phyloP scores from a whole-genome alignment of 2,888 invertebrate genomes.

The Eugnorisma glareosa region DNA sequence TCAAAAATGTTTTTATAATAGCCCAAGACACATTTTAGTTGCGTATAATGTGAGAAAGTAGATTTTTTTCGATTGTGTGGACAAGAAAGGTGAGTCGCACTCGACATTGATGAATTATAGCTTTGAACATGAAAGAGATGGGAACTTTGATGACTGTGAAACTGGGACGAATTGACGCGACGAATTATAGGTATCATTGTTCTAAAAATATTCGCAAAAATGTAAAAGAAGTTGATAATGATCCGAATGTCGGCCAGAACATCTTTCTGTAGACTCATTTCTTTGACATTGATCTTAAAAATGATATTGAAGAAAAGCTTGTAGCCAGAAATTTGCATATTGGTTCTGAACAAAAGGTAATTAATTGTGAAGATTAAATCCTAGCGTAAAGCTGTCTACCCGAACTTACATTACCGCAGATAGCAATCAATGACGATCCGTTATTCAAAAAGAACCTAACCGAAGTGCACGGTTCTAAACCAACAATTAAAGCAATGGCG shows the following conservation, averaged over 20 bases:
- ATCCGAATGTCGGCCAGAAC: conserved; percentile 8
- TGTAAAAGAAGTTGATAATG: conserved; percentile 35
- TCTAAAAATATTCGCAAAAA: conserved; percentile 50
- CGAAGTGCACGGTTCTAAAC: conserved; percentile 63
- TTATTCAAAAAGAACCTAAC: conserved; percentile 64
- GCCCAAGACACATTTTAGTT: conserved; percentile 63
- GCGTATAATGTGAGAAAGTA: conserved; percentile 72
- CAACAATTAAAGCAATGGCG: conserved; percentile 76
- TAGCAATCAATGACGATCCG: conserved; percentile 66
- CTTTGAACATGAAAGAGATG: conserved; percentile 62
- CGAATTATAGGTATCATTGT: conserved; percentile 63
- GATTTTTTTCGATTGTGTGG: conserved; percentile 69
- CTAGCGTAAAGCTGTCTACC: conserved; percentile 53
- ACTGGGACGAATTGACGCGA: conserved; percentile 57
- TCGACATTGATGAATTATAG: conserved; percentile 71
- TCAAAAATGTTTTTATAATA: conserved; percentile 74
- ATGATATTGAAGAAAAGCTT: conserved; percentile 31
- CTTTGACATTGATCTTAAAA: conserved; percentile 35
- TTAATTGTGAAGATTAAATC: conserved; percentile 59
- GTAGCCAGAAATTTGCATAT: conserved; percentile 52
- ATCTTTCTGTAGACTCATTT: conserved; percentile 31
- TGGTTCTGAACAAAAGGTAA: conserved; percentile 60
- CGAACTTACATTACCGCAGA: conserved; percentile 65
- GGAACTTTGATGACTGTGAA: conserved; percentile 62
- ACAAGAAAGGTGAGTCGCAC: conserved; percentile 64